Percentiles rank a stretch among this genome's conserved stretches.
phyloP scores from a whole-genome alignment of 2,888 invertebrate species.

The Stenotaenia linearis region DNA sequence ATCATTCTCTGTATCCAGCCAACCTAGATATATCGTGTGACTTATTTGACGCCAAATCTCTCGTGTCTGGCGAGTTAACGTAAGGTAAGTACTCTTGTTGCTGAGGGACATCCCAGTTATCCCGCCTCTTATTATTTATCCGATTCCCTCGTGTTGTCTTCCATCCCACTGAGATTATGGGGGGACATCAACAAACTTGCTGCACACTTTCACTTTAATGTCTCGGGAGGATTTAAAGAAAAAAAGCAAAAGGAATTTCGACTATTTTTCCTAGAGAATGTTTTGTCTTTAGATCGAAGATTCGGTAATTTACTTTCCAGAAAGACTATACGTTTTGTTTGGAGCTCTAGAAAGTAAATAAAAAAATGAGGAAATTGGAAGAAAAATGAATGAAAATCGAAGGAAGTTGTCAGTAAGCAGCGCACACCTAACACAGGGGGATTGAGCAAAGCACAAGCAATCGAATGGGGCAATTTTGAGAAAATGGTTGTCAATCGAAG shows the following conservation, averaged over 20 bases:
- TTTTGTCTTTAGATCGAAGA: neutral
- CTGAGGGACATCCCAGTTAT: neutral
- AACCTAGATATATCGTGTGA: neutral
- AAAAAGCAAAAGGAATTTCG: neutral
- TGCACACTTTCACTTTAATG: neutral
- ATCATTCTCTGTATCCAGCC: neutral
- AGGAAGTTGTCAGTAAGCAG: neutral
- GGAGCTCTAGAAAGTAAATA: neutral
- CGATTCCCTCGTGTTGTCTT: neutral
- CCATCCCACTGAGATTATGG: neutral
- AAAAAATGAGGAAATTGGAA: neutral
- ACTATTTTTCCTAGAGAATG: neutral
- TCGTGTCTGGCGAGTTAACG: neutral
- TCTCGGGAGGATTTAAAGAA: neutral
- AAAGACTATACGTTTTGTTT: neutral
- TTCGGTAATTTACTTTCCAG: neutral
- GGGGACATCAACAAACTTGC: neutral
- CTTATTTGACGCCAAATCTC: neutral
- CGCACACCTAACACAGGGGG: neutral
- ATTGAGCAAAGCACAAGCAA: neutral
- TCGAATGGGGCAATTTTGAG: neutral
- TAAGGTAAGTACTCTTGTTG: neutral
- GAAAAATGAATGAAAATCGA: neutral
- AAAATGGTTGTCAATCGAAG: slow-evolving; percentile 11
- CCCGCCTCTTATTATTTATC: neutral